phyloP scores from a whole-genome alignment of 2,888 invertebrate genomes.

The Cephus runcator region DNA sequence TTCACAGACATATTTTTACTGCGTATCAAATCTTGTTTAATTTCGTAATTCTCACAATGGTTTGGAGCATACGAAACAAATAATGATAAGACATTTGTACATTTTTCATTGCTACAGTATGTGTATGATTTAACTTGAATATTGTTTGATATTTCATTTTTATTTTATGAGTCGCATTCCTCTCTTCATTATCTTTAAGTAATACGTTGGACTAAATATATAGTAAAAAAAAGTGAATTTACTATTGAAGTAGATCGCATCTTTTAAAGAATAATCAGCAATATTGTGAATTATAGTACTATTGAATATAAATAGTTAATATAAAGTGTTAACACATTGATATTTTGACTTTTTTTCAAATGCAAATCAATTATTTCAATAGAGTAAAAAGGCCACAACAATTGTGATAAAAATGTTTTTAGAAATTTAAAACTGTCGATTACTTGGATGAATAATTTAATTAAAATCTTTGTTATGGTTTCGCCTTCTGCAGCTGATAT shows the following conservation, averaged over 20 bases:
- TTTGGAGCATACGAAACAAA: not conserved
- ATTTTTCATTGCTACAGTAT: conserved; percentile 18
- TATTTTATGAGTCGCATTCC: conserved; percentile 8
- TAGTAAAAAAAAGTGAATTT: not conserved
- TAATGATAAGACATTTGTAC: conserved; percentile 13
- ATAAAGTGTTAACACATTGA: not conserved
- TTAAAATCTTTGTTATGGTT: not conserved
- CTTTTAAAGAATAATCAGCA: not conserved
- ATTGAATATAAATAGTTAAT: not conserved
- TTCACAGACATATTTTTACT: not conserved
- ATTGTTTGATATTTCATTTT: conserved; percentile 12
- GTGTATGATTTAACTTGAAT: conserved; percentile 14
- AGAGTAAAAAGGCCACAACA: not conserved
- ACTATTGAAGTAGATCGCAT: not conserved
- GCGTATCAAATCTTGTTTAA: not conserved
- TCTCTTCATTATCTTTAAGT: not conserved
- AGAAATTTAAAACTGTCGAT: not conserved
- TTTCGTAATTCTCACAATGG: not conserved
- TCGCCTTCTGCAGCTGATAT: not conserved
- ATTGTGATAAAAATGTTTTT: not conserved
- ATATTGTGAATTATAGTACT: not conserved
- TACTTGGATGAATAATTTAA: not conserved
- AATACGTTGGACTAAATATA: not conserved
- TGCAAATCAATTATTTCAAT: not conserved
- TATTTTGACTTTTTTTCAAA: not conserved